Evolutionary conservation across 2,113 vertebrate genomes (phyloP).

Genomic region (Heteronetta atricapilla): DNA sequence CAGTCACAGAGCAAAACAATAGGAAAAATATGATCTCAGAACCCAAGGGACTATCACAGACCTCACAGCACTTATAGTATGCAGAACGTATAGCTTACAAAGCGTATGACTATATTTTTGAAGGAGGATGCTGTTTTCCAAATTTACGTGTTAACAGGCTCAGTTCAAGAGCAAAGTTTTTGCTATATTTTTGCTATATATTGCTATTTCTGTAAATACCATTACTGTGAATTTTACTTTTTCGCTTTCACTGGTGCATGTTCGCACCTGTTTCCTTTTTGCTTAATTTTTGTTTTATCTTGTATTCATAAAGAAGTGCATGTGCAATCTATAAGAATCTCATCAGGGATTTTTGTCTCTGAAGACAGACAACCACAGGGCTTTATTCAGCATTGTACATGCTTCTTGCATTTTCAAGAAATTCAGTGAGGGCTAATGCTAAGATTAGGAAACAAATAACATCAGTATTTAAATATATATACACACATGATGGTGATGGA

Average conservation of each 20-base stretch:
- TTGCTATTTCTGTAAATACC: background rate
- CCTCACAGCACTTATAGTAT: background rate
- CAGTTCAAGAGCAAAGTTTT: background rate
- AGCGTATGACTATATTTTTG: background rate
- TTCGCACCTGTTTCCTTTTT: conserved; percentile 40
- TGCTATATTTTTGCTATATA: background rate
- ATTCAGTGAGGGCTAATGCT: background rate
- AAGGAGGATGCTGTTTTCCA: background rate
- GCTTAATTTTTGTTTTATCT: background rate
- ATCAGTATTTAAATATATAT: background rate
- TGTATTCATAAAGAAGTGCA: conserved; percentile 2
- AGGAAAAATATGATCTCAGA: conserved; percentile 46
- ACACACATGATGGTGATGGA: background rate
- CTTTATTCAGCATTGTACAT: background rate
- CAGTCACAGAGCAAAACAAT: conserved; percentile 27
- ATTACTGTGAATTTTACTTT: conserved; percentile 56
- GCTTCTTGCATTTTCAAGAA: background rate
- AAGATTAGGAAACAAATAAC: background rate
- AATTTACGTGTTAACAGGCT: background rate
- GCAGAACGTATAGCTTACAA: background rate
- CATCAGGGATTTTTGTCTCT: background rate
- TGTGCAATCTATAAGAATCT: background rate
- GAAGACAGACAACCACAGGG: background rate
- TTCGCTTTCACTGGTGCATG: background rate
- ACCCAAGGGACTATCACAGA: background rate